Percentiles rank a stretch among this genome's conserved stretches.
Conservation (phyloP, 1,140 invertebrate species). For the Drosophila gunungcola region DNA sequence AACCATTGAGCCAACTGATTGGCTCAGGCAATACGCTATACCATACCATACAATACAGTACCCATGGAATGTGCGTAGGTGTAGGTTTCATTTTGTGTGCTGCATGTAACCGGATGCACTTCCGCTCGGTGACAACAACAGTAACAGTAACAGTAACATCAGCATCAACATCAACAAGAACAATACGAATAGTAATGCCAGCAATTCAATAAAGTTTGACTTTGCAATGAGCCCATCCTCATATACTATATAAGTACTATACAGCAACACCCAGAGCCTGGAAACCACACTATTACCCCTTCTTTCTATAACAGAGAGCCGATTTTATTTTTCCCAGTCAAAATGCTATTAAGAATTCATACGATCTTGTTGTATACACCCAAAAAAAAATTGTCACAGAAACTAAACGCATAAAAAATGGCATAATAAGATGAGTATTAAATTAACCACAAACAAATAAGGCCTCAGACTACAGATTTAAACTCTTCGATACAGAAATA, state of each 20-base stretch:
- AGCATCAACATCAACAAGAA: slow-evolving; percentile 44
- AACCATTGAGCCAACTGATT: slow-evolving; percentile 56
- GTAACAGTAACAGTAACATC: slow-evolving; percentile 27
- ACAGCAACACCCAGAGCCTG: neutral
- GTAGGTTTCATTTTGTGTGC: slow-evolving; percentile 52
- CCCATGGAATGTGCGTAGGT: slow-evolving; percentile 20
- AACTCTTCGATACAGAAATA: too few species aligned
- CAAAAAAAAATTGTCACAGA: too few species aligned
- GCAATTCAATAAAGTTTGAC: slow-evolving; percentile 53
- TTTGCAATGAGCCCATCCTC: slow-evolving; percentile 1
- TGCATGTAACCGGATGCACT: slow-evolving; percentile 66
- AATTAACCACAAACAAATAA: too few species aligned
- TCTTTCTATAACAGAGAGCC: neutral
- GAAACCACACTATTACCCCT: neutral
- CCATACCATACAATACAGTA: too few species aligned
- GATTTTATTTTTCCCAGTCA: neutral
- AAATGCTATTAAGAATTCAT: too few species aligned
- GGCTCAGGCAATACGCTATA: slow-evolving; percentile 8
- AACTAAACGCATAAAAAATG: too few species aligned
- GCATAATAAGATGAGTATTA: too few species aligned
- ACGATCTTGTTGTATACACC: too few species aligned
- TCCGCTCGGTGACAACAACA: slow-evolving; percentile 54
- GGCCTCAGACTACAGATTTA: too few species aligned
- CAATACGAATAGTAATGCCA: slow-evolving; percentile 46
- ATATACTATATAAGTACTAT: neutral